A percentile compares a stretch with the other conserved stretches of the same genome.
Evolutionary conservation across 2,797 vertebrate genomes (phyloP).

Genomic region (Perdix hodgsoniae): DNA sequence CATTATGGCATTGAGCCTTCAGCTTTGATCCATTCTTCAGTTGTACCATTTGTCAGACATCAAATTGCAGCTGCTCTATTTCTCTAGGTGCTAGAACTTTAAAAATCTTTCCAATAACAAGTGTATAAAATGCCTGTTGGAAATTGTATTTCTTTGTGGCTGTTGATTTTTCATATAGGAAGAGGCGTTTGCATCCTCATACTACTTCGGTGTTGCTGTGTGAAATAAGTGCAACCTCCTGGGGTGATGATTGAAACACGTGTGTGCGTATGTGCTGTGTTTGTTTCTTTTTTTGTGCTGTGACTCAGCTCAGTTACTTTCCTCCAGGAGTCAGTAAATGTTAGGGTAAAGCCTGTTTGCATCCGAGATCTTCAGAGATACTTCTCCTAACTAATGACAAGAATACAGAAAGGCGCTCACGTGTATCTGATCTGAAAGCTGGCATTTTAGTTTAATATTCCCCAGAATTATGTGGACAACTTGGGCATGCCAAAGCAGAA

Average conservation of each 20-base stretch:
- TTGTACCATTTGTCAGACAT: neutral
- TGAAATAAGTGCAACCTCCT: neutral
- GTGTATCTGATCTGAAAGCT: slow-evolving; percentile 23
- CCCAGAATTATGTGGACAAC: neutral
- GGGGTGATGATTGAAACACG: neutral
- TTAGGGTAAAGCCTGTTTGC: slow-evolving; percentile 8
- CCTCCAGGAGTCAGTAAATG: slow-evolving; percentile 1
- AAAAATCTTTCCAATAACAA: neutral
- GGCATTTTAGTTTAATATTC: slow-evolving; percentile 39
- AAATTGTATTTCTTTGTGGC: slow-evolving; percentile 2
- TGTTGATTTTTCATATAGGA: neutral
- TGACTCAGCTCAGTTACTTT: slow-evolving; percentile 14
- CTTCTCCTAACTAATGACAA: neutral
- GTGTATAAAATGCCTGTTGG: neutral
- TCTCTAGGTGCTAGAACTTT: neutral
- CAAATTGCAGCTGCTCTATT: neutral
- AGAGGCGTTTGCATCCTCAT: neutral
- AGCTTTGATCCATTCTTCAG: neutral
- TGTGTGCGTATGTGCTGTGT: neutral
- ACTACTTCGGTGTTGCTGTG: neutral
- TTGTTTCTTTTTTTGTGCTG: neutral
- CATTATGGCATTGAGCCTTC: neutral
- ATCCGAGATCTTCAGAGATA: neutral
- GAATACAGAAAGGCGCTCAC: neutral
- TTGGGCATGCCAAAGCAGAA: neutral